A percentile compares a stretch with the other conserved stretches of the same genome.
phyloP scores from a whole-genome alignment of 2,797 vertebrate genomes.

The Melanogrammus aeglefinus region DNA sequence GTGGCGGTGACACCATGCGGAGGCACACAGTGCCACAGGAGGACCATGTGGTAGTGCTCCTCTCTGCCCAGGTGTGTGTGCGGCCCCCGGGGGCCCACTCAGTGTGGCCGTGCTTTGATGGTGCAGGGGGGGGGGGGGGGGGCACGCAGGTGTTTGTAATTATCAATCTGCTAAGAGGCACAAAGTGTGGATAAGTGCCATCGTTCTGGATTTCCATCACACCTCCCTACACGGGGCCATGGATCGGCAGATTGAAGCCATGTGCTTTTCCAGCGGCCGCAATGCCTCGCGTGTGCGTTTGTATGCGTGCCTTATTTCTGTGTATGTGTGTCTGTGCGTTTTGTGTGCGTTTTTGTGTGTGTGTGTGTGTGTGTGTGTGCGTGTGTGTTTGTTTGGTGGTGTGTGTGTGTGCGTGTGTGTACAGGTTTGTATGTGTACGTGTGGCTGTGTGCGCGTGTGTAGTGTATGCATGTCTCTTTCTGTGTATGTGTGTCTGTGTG shows the following conservation, averaged over 20 bases:
- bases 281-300: constrained; percentile 17
- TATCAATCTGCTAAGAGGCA: constrained; percentile 79
- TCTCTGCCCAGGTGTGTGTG: constrained; percentile 69
- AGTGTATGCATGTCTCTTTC: too few species aligned
- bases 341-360: too few species aligned
- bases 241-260: constrained; percentile 71
- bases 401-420: too few species aligned
- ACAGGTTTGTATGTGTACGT: too few species aligned
- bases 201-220: constrained; percentile 82
- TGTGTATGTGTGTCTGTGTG: too few species aligned
- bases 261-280: constrained; percentile 45
- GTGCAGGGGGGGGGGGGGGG: constrained; percentile 15
- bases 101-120: constrained; percentile 76
- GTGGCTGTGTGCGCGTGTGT: too few species aligned
- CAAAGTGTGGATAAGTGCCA: constrained; percentile 80
- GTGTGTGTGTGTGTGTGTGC: too few species aligned
- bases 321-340: too few species aligned
- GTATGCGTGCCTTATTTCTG: too few species aligned
- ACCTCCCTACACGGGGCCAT: constrained; percentile 73
- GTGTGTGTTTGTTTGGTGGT: too few species aligned
- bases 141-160: constrained; percentile 80
- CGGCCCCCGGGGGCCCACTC: constrained; percentile 66
- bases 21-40: constrained; percentile 56
- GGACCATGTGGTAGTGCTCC: constrained; percentile 68
- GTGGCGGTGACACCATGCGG: constrained; percentile 48